A percentile compares a stretch with the other conserved stretches of the same genome.
Conservation (phyloP, 1,140 invertebrate genomes). For the Drosophila sproati region DNA sequence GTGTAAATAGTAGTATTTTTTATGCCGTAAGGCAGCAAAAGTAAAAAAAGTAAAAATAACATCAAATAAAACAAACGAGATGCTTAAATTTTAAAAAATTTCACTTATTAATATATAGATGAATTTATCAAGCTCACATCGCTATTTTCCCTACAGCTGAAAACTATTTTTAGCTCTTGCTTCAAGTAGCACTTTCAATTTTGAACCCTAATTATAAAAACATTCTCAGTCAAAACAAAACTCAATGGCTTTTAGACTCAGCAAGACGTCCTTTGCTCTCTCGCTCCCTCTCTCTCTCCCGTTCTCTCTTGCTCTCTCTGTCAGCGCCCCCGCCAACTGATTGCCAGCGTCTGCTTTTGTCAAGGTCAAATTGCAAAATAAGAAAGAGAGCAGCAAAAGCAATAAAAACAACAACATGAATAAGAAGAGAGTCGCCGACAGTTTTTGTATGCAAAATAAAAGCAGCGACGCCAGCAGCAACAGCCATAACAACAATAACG, state of each 20-base stretch:
- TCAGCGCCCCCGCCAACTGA: not conserved
- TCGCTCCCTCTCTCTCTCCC: not conserved
- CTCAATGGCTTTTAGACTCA: not conserved
- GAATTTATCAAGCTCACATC: not conserved
- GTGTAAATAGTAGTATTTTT: not conserved
- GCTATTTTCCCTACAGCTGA: not conserved
- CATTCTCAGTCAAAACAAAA: constrained; percentile 4
- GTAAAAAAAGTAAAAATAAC: not conserved
- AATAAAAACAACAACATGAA: constrained; percentile 21
- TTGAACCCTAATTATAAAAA: not conserved
- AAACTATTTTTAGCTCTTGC: not conserved
- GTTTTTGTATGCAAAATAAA: constrained; percentile 75
- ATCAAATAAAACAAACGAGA: not conserved
- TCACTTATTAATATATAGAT: no score
- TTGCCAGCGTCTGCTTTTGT: constrained; percentile 8
- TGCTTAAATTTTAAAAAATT: not conserved
- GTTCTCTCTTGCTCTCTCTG: no score
- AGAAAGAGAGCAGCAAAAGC: constrained; percentile 1
- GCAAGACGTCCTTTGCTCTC: constrained; percentile 10
- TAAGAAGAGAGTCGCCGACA: constrained; percentile 63
- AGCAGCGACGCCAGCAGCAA: constrained; percentile 45
- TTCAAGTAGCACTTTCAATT: not conserved
- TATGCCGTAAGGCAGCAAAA: constrained; percentile 5
- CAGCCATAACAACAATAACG: constrained; percentile 27
- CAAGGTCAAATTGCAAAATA: constrained; percentile 54